Percentiles rank a stretch among this genome's conserved stretches.
Conservation (phyloP, 2,113 vertebrate species). For the Tichodroma muraria region DNA sequence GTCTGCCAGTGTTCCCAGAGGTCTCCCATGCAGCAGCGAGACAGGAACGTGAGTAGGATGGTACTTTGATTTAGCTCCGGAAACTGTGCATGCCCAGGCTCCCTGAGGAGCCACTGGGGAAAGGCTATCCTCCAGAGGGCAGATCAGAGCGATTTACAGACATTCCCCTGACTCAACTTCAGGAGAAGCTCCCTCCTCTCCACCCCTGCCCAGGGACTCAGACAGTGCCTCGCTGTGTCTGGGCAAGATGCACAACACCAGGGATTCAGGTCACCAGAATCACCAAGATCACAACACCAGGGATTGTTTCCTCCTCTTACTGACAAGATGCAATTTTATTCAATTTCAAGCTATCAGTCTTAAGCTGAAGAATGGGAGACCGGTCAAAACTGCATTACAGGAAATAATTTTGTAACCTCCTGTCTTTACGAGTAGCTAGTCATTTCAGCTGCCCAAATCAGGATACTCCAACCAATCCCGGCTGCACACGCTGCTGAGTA, state of each 20-base stretch:
- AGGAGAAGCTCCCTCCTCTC: not conserved
- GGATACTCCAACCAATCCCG: not conserved
- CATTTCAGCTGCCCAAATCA: not conserved
- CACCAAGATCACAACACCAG: not conserved
- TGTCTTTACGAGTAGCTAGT: not conserved
- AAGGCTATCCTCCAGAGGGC: constrained; percentile 1
- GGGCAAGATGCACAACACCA: not conserved
- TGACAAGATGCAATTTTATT: not conserved
- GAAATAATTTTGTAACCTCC: not conserved
- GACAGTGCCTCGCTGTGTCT: accelerated
- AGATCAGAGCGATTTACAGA: not conserved
- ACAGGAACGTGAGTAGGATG: accelerated
- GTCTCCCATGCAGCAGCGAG: not conserved
- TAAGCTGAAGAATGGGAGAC: not conserved
- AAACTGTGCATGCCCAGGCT: not conserved
- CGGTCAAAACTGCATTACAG: not conserved
- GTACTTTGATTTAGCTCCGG: not conserved
- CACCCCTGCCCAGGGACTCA: not conserved
- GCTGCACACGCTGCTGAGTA: not conserved
- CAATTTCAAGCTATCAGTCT: not conserved
- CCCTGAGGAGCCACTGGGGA: not conserved
- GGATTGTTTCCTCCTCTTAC: not conserved
- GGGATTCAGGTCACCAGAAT: too few species aligned
- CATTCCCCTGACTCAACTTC: not conserved
- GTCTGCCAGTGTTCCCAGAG: not conserved